Conservation (phyloP, 2,113 vertebrate genomes). For the Oxyura jamaicensis region DNA sequence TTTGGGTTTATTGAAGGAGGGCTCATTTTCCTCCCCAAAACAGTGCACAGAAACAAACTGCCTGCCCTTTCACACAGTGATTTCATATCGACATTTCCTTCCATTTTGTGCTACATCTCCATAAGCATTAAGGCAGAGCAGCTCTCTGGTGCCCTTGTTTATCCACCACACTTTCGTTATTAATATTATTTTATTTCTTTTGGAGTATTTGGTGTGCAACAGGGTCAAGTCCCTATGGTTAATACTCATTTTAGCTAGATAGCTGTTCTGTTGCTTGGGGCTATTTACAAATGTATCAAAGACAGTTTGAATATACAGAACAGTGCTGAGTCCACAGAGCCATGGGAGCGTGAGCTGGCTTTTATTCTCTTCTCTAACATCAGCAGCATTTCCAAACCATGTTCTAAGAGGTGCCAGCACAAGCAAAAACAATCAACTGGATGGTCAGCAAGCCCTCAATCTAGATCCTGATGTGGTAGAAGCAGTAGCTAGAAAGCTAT, state of each 20-base stretch:
- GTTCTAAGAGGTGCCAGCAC: not conserved
- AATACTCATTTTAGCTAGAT: not conserved
- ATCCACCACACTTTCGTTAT: not conserved
- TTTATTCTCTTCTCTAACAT: conserved; percentile 41
- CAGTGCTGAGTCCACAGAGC: conserved; percentile 43
- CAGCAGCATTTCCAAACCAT: conserved; percentile 41
- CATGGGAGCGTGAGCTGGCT: not conserved
- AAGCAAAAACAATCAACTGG: not conserved
- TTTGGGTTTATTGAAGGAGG: not conserved
- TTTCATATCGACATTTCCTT: conserved; percentile 9
- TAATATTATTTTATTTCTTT: not conserved
- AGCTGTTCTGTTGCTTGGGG: not conserved
- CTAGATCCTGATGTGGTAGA: not conserved
- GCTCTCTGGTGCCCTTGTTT: not conserved
- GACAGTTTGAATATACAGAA: not conserved
- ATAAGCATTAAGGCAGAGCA: not conserved
- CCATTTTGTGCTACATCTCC: not conserved
- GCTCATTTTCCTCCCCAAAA: not conserved
- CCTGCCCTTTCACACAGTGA: not conserved
- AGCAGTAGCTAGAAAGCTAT: not conserved
- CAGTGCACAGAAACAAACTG: not conserved
- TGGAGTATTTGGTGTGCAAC: not conserved
- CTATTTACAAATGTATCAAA: conserved; percentile 24
- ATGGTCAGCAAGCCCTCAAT: conserved; percentile 35
- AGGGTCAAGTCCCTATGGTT: not conserved